These are phyloP conservation scores for Cochlearius cochlearius DNA, from an alignment of 2,113 vertebrate species.

Conservation along the genomic window DNA sequence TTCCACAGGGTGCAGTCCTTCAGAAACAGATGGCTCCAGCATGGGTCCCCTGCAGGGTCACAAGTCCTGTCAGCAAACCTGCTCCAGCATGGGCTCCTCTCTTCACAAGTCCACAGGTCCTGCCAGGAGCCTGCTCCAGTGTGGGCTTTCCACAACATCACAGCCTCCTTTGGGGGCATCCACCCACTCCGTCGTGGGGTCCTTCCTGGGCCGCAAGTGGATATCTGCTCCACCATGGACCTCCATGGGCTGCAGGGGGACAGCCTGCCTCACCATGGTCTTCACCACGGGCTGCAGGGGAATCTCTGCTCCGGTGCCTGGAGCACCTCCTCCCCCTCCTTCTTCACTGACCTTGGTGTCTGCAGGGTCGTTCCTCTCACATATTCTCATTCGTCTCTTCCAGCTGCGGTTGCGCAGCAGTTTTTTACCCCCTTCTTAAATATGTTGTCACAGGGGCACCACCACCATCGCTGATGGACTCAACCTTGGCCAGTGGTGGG, in stretches of 20 bases:
- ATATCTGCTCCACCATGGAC: not conserved
- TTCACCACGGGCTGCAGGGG: not conserved
- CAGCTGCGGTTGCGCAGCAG: not conserved
- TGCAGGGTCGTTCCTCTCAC: not conserved
- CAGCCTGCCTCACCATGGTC: not conserved
- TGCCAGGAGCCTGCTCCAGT: not conserved
- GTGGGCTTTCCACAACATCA: fast-evolving
- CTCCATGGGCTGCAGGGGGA: not conserved
- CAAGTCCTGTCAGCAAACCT: not conserved
- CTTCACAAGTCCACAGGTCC: not conserved
- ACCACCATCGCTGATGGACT: not conserved
- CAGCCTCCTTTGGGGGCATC: not conserved
- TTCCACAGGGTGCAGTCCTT: not conserved
- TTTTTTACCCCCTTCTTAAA: not conserved
- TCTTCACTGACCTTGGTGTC: not conserved
- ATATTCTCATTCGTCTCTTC: not conserved
- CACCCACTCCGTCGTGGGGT: not conserved
- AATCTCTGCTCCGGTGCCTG: fast-evolving
- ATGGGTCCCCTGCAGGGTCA: not conserved
- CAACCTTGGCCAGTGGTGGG: not conserved
- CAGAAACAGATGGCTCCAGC: too few species aligned
- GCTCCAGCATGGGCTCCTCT: not conserved
- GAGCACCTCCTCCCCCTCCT: not conserved
- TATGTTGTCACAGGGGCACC: not conserved
- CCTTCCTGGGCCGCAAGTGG: not conserved